A percentile compares a stretch with the other conserved stretches of the same genome.
Conservation (phyloP, 2,888 invertebrate genomes). For the Lysandra coridon region DNA sequence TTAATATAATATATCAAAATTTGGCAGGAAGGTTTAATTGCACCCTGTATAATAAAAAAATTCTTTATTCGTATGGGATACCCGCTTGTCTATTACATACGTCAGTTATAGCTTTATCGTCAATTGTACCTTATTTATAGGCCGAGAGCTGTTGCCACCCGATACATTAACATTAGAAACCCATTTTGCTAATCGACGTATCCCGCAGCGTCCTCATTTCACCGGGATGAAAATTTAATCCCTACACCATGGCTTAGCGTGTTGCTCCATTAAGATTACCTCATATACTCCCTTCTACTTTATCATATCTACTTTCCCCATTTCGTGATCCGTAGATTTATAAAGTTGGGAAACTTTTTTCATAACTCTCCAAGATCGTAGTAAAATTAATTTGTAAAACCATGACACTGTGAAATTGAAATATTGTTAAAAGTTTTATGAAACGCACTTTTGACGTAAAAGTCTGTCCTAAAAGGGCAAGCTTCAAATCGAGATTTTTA, state of each 20-base stretch:
- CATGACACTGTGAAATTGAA: neutral
- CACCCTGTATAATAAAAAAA: too few relatives aligned
- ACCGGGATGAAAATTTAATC: constrained; percentile 13
- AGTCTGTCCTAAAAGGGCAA: neutral
- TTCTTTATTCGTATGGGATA: too few relatives aligned
- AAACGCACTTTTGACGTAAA: neutral
- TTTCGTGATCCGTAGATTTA: neutral
- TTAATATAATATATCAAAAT: too few relatives aligned
- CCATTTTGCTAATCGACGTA: constrained; percentile 12
- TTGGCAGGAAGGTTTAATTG: too few relatives aligned
- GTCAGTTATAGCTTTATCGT: neutral
- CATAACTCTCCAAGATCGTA: neutral
- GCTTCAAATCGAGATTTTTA: neutral
- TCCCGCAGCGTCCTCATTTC: neutral
- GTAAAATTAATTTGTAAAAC: constrained; percentile 7
- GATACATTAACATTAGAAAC: constrained; percentile 13
- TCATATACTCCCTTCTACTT: neutral
- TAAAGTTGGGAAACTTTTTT: constrained; percentile 3
- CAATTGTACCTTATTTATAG: neutral
- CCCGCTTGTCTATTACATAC: neutral
- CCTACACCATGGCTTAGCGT: constrained; percentile 4
- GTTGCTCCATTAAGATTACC: neutral
- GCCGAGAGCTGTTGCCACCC: neutral
- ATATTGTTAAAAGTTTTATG: neutral
- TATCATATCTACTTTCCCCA: neutral